Evolutionary conservation across 2,797 vertebrate genomes (phyloP), one percentile per base, ranked within the genome.

Genomic region (Tokudaia tokunoshimensis): DNA sequence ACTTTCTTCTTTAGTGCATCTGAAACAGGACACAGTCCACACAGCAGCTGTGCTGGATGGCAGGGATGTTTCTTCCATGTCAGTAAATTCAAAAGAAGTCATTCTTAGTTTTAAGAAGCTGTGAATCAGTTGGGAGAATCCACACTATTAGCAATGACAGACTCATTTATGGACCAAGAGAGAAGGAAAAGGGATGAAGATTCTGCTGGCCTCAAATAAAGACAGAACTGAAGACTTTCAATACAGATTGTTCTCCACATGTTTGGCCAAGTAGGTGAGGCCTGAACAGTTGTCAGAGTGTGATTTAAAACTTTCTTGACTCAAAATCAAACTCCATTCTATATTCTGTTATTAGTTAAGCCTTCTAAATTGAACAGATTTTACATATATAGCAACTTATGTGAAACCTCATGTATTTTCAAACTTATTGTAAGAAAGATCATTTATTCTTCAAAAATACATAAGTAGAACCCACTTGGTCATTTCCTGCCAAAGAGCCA

Each of bases 391-490:
- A 47, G 15, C 83, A 34, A 82, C 75, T 96, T 95, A 83, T 57
- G 70, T 12, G 80, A 93, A 89, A 87, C 29, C 24, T 91, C 61
- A 83, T 57, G 15, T 72, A 93, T 91, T 95, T 97, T 93, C 89
- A 96, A 55, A 63, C 34, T 94, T 93, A 91, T 6, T 84, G 1
- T 47, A 96, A 93, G 41, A 94, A 84, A 89, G 88, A 86, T 88
- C 8, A 75, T 88, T 89, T 95, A 84, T 9, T 91, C 55, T 78
- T 63, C 19, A 94, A 59, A 59, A 92, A 89, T 86, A 93, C 93
- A 84, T 76, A 94, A 75, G 19, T 20, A 89, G 91, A 96, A 94
- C 57, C 13, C 1, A 90, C 57, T 91, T 29, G 95, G n/a, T 95
- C 84, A 95, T 47, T 89, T 59, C 5, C 47, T 96, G 37, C 47